These are phyloP conservation scores for Drosophila carrolli DNA, from an alignment of 1,140 invertebrate genomes.

Conservation along the genomic window DNA sequence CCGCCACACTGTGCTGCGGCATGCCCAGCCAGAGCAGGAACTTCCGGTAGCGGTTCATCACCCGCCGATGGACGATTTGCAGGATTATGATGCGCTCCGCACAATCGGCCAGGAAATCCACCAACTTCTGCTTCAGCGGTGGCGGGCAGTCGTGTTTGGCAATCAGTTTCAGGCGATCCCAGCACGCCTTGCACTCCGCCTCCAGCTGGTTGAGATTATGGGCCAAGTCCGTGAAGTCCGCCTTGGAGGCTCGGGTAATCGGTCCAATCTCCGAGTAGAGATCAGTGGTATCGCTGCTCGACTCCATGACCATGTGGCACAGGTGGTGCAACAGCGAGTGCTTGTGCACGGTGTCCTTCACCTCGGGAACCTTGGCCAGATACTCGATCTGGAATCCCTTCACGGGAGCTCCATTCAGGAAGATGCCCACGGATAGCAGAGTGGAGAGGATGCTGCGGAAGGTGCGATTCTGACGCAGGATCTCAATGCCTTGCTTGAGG, in stretches of 20 bases:
- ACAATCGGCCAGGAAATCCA: slow-evolving; percentile 97
- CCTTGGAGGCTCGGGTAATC: slow-evolving; percentile 96
- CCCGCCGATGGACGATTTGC: slow-evolving; percentile 94
- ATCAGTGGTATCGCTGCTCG: slow-evolving; percentile 97
- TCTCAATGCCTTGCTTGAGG: slow-evolving; percentile 97
- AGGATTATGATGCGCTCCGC: slow-evolving; percentile 98
- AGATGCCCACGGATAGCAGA: slow-evolving; percentile 97
- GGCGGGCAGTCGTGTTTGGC: slow-evolving; percentile 97
- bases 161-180: slow-evolving; percentile 98
- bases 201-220: slow-evolving; percentile 95
- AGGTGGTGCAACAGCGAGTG: slow-evolving; percentile 98
- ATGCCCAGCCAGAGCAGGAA: slow-evolving; percentile 98
- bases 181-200: slow-evolving; percentile 97
- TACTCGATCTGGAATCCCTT: slow-evolving; percentile 99
- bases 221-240: slow-evolving; percentile 95
- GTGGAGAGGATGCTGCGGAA: slow-evolving; percentile 97
- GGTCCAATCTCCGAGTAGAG: slow-evolving; percentile 98
- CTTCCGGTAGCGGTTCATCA: slow-evolving; percentile 97
- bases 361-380: slow-evolving; percentile 97
- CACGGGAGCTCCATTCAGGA: slow-evolving; percentile 97
- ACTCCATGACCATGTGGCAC: slow-evolving; percentile 98
- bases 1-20: slow-evolving; percentile 91
- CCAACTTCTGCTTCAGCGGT: slow-evolving; percentile 96
- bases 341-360: slow-evolving; percentile 99
- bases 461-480: slow-evolving; percentile 95